Percentiles rank a stretch among this genome's conserved stretches.
phyloP scores from a whole-genome alignment of 2,888 invertebrate species.

The Temnothorax unifasciatus region DNA sequence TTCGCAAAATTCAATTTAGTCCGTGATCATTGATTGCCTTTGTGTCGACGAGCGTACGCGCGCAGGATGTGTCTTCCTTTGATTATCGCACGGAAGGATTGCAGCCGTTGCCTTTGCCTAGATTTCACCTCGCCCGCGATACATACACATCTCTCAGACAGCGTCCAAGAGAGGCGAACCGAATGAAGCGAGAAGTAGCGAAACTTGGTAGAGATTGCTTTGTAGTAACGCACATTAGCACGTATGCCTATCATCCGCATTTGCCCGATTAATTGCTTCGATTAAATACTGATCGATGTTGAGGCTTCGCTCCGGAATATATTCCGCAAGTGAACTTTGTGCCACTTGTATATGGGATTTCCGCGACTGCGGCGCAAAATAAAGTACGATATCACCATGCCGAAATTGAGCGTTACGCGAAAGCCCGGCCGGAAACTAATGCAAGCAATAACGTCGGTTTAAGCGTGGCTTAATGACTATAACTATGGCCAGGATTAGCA shows the following conservation, averaged over 20 bases:
- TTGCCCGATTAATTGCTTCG: conserved; percentile 14
- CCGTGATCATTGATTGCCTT: conserved; percentile 66
- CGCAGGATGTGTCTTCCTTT: conserved; percentile 55
- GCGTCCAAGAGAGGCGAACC: conserved; percentile 1
- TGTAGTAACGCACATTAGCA: conserved; percentile 1
- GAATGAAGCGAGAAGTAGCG: conserved; percentile 39
- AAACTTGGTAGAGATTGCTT: conserved; percentile 27
- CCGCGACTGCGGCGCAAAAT: conserved; percentile 28
- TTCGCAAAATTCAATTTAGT: conserved; percentile 65
- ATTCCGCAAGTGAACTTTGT: not conserved
- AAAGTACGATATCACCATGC: conserved; percentile 57
- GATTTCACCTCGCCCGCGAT: conserved; percentile 19
- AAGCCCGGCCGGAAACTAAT: conserved; percentile 76
- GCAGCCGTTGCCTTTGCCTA: conserved; percentile 45
- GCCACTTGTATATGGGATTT: not conserved
- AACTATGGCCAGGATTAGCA: conserved; percentile 79
- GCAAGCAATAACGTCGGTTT: conserved; percentile 81
- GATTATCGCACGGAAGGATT: conserved; percentile 53
- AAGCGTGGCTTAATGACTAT: conserved; percentile 80
- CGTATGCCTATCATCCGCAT: not conserved
- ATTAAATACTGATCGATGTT: not conserved
- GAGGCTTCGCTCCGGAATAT: not conserved
- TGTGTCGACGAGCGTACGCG: conserved; percentile 31
- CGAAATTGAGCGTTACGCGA: conserved; percentile 60
- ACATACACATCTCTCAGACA: not conserved